Evolutionary conservation across 2,797 vertebrate species (phyloP).

Genomic region (Poecilia wingei): DNA sequence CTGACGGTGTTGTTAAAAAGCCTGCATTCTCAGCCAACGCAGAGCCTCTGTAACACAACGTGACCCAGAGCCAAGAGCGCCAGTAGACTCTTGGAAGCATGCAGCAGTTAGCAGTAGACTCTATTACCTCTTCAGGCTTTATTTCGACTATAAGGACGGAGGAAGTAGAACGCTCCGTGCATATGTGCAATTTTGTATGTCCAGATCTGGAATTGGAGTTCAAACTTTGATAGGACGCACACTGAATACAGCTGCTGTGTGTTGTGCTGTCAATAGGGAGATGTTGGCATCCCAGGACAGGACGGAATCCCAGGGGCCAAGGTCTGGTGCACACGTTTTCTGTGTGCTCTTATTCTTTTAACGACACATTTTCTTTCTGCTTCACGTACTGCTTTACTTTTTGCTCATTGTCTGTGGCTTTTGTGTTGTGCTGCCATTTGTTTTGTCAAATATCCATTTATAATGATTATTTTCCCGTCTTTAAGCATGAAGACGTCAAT

Average conservation of each 20-base stretch:
- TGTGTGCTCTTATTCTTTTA: conserved; percentile 48
- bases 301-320: conserved; percentile 88
- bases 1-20: background rate
- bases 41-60: background rate
- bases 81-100: background rate
- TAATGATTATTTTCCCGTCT: background rate
- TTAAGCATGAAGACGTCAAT: conserved; percentile 3
- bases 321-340: conserved; percentile 80
- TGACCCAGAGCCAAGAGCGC: background rate
- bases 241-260: conserved; percentile 60
- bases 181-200: conserved; percentile 15
- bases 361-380: conserved; percentile 20
- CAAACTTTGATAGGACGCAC: conserved; percentile 30
- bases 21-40: background rate
- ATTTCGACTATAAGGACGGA: conserved; percentile 7
- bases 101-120: background rate
- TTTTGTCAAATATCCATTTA: background rate
- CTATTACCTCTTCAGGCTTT: conserved; percentile 26
- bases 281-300: conserved; percentile 88
- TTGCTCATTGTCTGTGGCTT: background rate
- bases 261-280: conserved; percentile 85
- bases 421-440: conserved; percentile 13
- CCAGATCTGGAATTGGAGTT: conserved; percentile 15
- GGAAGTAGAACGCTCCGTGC: background rate
- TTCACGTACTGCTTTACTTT: conserved; percentile 20